phyloP scores from a whole-genome alignment of 2,113 vertebrate species.

The Machaerirhynchus nigripectus region DNA sequence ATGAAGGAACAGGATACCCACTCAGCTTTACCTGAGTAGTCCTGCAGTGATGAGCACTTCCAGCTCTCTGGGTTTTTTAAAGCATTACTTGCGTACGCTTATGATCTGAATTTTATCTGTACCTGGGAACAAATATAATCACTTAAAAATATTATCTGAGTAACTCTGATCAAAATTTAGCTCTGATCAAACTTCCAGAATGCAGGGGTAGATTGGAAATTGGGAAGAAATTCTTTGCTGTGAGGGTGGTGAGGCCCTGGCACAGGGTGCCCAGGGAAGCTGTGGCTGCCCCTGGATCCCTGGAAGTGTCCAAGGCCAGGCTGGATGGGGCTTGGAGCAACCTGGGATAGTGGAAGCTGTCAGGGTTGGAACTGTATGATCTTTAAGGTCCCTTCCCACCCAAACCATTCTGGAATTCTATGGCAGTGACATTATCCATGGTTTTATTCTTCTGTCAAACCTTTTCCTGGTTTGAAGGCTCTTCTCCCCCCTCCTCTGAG shows the following conservation, averaged over 20 bases:
- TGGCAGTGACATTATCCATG: background rate
- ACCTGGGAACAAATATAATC: background rate
- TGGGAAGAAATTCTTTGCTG: background rate
- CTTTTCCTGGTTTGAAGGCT: background rate
- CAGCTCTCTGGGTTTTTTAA: background rate
- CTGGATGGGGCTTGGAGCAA: accelerated
- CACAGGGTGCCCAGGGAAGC: accelerated
- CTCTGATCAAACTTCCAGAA: background rate
- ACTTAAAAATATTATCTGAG: background rate
- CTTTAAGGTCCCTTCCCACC: background rate
- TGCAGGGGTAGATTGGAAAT: background rate
- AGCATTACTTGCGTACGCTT: accelerated
- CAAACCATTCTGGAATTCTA: background rate
- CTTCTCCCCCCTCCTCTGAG: background rate
- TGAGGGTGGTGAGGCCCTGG: accelerated
- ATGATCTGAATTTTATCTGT: background rate
- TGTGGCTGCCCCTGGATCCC: background rate
- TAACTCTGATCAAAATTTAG: background rate
- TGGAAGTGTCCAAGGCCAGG: background rate
- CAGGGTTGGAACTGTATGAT: background rate
- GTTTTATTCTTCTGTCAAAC: background rate
- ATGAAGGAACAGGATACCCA: background rate
- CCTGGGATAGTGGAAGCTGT: background rate
- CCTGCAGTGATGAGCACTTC: background rate
- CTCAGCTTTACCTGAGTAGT: background rate